Base-by-base conservation (phyloP, 2,888 invertebrate species). In the Tetranychus piercei region DNA sequence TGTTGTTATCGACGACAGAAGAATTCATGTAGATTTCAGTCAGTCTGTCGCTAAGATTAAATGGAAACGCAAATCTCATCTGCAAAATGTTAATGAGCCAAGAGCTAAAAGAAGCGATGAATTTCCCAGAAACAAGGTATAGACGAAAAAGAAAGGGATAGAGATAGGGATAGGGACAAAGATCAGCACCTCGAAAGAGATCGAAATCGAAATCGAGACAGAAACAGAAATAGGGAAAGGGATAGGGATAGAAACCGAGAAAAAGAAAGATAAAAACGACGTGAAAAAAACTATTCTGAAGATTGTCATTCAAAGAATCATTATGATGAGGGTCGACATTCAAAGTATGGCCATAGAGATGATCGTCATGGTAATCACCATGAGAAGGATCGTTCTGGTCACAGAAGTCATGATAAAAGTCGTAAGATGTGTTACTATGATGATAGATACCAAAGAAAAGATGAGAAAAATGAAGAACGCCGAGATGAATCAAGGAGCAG, bases 11-110 rank as follows among this genome's bases (percentile, higher is more conserved):
- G 99, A 99, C 84, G 99, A 99, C 82, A 86, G 99, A 44, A 86
- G 99, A 78, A 99, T 99, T 80, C 99, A 99, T 84, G 99, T 99
- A 0, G 99, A 99, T 83, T 99, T 99, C 84, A 96, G 95, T 78
- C 99, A 99, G 82, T 96, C 96, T 73, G 97, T 99, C 0, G 89
- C 97, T 1, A 96, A 95, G 83, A 87, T 92, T 79, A 89, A 89
- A 80, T 94, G 92, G 91, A 86, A 88, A 74, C 44, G 15, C 11
- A 34, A 71, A n/a, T 7, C 20, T n/a, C 44, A 23, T 18, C 71
- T n/a, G 0, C 11, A 44, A 70, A 70, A 70, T 23, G 15, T 23
- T 22, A 1, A n/a, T 9, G 23, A 70, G 1, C 0, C 7, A 22
- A 70, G 34, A 23, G 1, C 6, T 22, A 34, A 70, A 34, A 23